These are phyloP conservation scores for Neodiprion fabricii DNA, from an alignment of 1,140 invertebrate species.

Conservation along the genomic window DNA sequence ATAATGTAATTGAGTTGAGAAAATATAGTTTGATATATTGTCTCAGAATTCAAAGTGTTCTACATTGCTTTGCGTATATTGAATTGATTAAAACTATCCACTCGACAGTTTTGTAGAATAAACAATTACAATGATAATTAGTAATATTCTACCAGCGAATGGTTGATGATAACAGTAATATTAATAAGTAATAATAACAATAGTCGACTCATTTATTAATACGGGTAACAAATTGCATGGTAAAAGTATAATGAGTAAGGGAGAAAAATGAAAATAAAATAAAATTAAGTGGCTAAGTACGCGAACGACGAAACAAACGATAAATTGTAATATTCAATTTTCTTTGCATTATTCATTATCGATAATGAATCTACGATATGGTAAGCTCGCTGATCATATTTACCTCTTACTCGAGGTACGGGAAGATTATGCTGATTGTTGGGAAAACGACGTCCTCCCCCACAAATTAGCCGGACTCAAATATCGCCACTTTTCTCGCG, in stretches of 20 bases:
- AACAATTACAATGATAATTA: too few relatives aligned
- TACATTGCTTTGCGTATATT: background rate
- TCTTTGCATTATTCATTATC: background rate
- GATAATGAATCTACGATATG: background rate
- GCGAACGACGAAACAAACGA: background rate
- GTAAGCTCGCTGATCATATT: conserved; percentile 2
- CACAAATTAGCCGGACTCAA: too few relatives aligned
- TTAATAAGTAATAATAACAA: background rate
- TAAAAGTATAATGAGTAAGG: too few relatives aligned
- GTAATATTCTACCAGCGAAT: too few relatives aligned
- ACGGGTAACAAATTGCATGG: too few relatives aligned
- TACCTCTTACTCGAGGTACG: background rate
- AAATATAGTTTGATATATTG: background rate
- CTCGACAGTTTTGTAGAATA: too few relatives aligned
- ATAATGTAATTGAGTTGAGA: background rate
- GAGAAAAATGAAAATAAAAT: too few relatives aligned
- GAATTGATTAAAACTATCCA: too few relatives aligned
- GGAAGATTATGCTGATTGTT: conserved; percentile 18
- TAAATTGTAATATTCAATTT: background rate
- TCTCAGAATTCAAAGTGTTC: background rate
- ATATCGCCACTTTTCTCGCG: too few relatives aligned
- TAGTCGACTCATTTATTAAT: too few relatives aligned
- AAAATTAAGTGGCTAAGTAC: too few relatives aligned
- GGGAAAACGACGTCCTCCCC: background rate
- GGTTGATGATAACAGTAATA: background rate